Percentiles rank a stretch among this genome's conserved stretches.
phyloP scores from a whole-genome alignment of 2,113 vertebrate species.

The Mesitornis unicolor region DNA sequence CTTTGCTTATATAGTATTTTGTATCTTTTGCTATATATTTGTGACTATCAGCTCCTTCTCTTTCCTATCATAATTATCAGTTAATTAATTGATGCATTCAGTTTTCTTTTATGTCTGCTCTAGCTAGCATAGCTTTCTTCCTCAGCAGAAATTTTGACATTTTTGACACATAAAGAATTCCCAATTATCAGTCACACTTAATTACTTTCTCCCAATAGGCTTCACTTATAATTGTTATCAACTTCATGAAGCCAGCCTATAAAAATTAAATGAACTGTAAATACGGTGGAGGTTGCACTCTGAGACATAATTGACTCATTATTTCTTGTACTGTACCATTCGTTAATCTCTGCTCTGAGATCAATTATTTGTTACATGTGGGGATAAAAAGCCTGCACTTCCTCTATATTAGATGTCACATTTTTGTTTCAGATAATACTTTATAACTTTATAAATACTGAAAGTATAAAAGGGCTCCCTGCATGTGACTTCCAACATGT shows the following conservation, averaged over 20 bases:
- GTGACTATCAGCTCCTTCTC: not conserved
- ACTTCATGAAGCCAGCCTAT: not conserved
- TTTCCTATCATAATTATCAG: not conserved
- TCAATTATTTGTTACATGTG: not conserved
- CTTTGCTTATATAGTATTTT: not conserved
- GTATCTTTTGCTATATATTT: not conserved
- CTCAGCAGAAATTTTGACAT: not conserved
- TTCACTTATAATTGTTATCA: slow-evolving; percentile 1
- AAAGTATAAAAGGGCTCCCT: not conserved
- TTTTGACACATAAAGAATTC: not conserved
- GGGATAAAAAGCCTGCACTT: not conserved
- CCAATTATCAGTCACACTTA: slow-evolving; percentile 8
- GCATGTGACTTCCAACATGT: not conserved
- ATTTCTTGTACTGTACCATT: not conserved
- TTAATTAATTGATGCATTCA: slow-evolving; percentile 24
- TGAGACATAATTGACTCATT: not conserved
- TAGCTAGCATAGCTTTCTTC: not conserved
- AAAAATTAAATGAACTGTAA: slow-evolving; percentile 10
- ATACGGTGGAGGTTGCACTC: not conserved
- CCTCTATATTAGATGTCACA: too few species aligned
- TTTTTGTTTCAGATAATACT: not conserved
- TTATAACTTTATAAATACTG: not conserved
- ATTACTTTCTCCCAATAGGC: slow-evolving; percentile 47
- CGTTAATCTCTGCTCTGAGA: not conserved
- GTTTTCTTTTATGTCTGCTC: not conserved